Evolutionary conservation across 2,888 invertebrate genomes (phyloP).

Genomic region (Caenorhabditis sp.): DNA sequence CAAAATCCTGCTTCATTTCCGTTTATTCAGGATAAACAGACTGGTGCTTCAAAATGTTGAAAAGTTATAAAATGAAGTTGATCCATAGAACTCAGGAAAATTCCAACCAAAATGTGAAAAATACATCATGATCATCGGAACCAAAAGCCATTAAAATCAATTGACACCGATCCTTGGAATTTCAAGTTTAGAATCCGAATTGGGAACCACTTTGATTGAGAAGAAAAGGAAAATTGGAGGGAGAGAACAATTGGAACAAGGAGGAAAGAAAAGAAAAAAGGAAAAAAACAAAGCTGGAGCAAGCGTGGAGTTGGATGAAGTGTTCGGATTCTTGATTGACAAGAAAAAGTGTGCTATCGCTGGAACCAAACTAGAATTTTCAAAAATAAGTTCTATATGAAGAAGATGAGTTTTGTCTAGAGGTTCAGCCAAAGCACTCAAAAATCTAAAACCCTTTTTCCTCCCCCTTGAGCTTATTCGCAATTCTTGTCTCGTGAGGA

Average conservation of each 20-base stretch:
- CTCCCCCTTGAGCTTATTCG: slow-evolving; percentile 1
- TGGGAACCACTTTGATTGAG: background rate
- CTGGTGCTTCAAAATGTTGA: too few species aligned
- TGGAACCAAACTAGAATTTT: background rate
- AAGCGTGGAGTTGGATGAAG: background rate
- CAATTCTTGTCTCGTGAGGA: slow-evolving; percentile 17
- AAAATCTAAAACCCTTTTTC: slow-evolving; percentile 17
- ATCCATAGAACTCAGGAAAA: too few species aligned
- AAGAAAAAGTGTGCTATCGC: slow-evolving; percentile 16
- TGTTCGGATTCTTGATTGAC: slow-evolving; percentile 46
- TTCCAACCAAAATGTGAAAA: background rate
- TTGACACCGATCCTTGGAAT: background rate
- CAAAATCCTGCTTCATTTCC: slow-evolving; percentile 31
- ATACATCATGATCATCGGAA: background rate
- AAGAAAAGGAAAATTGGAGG: background rate
- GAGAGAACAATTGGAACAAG: background rate
- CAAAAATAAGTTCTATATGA: slow-evolving; percentile 4
- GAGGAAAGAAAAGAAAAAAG: background rate
- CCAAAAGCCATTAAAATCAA: background rate
- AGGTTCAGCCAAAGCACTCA: slow-evolving; percentile 25
- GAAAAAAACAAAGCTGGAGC: background rate
- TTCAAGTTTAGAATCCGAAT: too few species aligned
- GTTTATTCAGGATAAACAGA: slow-evolving; percentile 2
- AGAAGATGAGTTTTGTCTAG: slow-evolving; percentile 33
- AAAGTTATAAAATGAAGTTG: too few species aligned